phyloP scores from a whole-genome alignment of 2,113 vertebrate species.

The Gavia stellata region DNA sequence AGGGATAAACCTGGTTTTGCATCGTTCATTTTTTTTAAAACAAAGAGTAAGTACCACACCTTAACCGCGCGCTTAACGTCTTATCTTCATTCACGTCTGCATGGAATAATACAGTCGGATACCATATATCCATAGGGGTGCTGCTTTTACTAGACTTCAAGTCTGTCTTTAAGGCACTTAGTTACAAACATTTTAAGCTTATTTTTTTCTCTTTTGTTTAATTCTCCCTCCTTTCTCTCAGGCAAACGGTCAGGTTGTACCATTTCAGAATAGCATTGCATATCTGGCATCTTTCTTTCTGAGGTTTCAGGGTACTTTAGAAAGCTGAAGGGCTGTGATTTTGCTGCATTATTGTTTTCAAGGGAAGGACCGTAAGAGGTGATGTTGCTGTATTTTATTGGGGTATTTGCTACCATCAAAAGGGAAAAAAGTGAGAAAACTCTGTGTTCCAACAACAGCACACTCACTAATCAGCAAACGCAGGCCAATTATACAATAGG shows the following conservation, averaged over 20 bases:
- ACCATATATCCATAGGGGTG: rapidly evolving
- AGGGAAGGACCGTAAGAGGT: background rate
- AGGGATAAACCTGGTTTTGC: background rate
- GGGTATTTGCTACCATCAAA: slow-evolving; percentile 23
- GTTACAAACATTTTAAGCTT: background rate
- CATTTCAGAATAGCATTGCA: rapidly evolving
- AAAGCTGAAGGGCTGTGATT: background rate
- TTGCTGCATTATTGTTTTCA: background rate
- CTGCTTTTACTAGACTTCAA: background rate
- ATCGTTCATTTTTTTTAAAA: background rate
- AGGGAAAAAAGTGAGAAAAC: background rate
- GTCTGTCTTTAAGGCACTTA: background rate
- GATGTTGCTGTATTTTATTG: slow-evolving; percentile 46
- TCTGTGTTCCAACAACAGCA: slow-evolving; percentile 33
- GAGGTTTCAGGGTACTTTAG: background rate
- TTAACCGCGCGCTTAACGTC: rapidly evolving
- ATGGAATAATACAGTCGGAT: background rate
- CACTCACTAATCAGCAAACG: slow-evolving; percentile 35
- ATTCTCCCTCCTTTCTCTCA: background rate
- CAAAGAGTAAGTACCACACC: background rate
- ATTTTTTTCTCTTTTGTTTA: background rate
- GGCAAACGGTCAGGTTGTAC: background rate
- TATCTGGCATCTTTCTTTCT: background rate
- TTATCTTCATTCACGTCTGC: background rate
- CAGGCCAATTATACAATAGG: slow-evolving; percentile 42